phyloP scores from a whole-genome alignment of 1,140 invertebrate genomes.

The Chironomus striatipennis region DNA sequence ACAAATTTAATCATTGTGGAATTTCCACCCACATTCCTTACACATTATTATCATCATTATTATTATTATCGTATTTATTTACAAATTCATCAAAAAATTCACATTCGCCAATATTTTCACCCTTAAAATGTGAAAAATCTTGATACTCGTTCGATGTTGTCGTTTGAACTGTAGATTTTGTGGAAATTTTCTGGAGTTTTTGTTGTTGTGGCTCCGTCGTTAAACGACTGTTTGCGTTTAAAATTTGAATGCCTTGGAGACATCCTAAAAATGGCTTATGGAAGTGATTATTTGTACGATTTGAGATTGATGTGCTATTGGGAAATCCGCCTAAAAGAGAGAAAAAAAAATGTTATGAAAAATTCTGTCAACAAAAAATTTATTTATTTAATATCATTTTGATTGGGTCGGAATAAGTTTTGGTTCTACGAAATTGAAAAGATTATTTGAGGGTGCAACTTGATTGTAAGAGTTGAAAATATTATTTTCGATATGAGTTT shows the following conservation, averaged over 20 bases:
- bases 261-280: slow-evolving; percentile 42
- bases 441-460: too few relatives aligned
- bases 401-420: too few relatives aligned
- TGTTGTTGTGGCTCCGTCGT: slow-evolving; percentile 34
- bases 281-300: slow-evolving; percentile 39
- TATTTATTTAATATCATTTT: neutral
- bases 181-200: slow-evolving; percentile 28
- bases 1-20: neutral
- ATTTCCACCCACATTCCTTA: neutral
- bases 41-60: too few relatives aligned
- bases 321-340: slow-evolving; percentile 41
- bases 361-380: neutral
- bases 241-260: slow-evolving; percentile 36
- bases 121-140: slow-evolving; percentile 46
- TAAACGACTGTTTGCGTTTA: slow-evolving; percentile 30
- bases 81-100: slow-evolving; percentile 37
- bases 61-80: neutral
- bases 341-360: neutral
- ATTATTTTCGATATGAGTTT: too few relatives aligned
- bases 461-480: too few relatives aligned
- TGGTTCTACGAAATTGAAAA: too few relatives aligned
- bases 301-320: slow-evolving; percentile 35
- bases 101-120: slow-evolving; percentile 47
- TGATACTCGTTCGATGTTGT: slow-evolving; percentile 18
- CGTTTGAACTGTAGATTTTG: neutral